Conservation (phyloP, 2,113 vertebrate species). For the Manacus vitellinus region DNA sequence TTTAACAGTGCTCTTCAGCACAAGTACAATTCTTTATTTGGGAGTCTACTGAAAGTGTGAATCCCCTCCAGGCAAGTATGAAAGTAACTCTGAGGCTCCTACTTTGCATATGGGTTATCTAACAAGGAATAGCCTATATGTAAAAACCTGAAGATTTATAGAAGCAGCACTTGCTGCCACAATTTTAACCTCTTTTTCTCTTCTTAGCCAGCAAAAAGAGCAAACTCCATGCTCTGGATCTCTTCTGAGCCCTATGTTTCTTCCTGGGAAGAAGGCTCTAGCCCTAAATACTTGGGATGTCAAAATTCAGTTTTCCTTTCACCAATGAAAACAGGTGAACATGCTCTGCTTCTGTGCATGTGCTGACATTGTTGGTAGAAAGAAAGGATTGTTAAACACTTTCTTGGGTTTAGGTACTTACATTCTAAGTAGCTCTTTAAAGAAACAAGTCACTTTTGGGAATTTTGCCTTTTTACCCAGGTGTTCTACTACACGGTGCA, state of each 20-base stretch:
- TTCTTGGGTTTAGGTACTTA: neutral
- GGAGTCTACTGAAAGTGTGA: neutral
- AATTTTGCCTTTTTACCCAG: neutral
- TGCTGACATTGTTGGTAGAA: neutral
- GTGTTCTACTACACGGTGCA: accelerated
- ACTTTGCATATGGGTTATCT: accelerated
- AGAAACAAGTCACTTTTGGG: neutral
- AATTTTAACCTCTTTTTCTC: neutral
- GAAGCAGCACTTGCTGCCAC: neutral
- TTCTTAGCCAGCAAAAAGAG: neutral
- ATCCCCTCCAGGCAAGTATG: neutral
- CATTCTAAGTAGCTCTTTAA: neutral
- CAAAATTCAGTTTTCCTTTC: neutral
- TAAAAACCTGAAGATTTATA: neutral
- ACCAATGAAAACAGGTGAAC: neutral
- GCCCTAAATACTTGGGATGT: neutral
- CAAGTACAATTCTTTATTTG: neutral
- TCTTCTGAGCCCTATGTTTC: neutral
- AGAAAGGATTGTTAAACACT: neutral
- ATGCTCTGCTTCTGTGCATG: neutral
- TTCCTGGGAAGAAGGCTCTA: neutral
- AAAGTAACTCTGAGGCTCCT: neutral
- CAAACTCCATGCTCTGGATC: neutral
- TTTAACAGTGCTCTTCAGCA: neutral
- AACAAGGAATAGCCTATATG: neutral